Evolutionary conservation across 2,797 vertebrate genomes (phyloP).

Genomic region (Falco biarmicus): DNA sequence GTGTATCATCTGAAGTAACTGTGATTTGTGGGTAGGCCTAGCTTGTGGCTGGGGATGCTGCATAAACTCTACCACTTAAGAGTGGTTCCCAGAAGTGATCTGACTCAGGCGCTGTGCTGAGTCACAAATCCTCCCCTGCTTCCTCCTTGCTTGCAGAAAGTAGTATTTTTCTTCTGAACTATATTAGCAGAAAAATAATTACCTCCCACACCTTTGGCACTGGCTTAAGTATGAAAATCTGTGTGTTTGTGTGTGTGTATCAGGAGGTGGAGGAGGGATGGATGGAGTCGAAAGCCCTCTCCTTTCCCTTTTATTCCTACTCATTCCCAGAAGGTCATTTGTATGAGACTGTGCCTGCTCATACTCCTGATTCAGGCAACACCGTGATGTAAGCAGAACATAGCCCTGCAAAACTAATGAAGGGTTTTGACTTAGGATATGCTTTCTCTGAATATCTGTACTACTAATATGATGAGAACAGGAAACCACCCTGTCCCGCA

Average conservation of each 20-base stretch:
- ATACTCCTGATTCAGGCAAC: background rate
- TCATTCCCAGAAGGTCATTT: background rate
- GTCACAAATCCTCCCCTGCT: slow-evolving; percentile 38
- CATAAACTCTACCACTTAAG: background rate
- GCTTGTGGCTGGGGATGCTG: background rate
- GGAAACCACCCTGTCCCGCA: background rate
- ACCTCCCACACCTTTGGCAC: background rate
- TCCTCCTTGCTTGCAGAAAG: slow-evolving; percentile 2
- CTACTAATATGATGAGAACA: background rate
- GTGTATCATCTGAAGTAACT: background rate
- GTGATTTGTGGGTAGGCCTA: background rate
- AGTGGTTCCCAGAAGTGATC: slow-evolving; percentile 26
- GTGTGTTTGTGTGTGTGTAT: background rate
- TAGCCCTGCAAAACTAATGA: background rate
- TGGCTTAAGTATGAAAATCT: background rate
- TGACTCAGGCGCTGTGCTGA: slow-evolving; percentile 52
- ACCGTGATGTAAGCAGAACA: background rate
- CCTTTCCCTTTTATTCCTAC: background rate
- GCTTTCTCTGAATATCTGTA: background rate
- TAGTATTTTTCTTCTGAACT: slow-evolving; percentile 6
- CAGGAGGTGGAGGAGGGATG: background rate
- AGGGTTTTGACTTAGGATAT: background rate
- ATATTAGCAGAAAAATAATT: slow-evolving; percentile 23
- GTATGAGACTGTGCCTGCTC: background rate
- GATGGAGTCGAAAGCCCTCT: background rate